A percentile compares a stretch with the other conserved stretches of the same genome.
phyloP scores from a whole-genome alignment of 2,797 vertebrate genomes.

The Trichosurus vulpecula region DNA sequence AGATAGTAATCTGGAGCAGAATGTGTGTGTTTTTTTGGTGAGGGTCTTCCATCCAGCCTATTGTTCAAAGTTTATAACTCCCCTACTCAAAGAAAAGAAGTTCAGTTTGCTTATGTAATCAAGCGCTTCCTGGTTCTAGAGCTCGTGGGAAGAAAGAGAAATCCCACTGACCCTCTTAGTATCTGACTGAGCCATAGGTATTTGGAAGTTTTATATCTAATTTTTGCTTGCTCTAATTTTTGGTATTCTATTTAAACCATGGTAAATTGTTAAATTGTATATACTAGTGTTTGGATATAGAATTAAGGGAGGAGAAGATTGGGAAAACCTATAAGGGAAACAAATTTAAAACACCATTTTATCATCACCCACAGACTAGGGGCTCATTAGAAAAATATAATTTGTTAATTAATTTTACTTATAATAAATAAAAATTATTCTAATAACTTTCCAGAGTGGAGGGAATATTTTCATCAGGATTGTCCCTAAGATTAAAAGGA shows the following conservation, averaged over 20 bases:
- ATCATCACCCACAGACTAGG: not conserved
- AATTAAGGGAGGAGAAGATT: not conserved
- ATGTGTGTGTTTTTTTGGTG: not conserved
- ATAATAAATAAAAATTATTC: not conserved
- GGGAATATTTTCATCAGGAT: not conserved
- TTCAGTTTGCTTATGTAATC: not conserved
- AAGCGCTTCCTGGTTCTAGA: too few species aligned
- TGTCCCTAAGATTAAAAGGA: not conserved
- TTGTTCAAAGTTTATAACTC: not conserved
- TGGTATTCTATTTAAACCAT: not conserved
- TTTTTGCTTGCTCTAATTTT: not conserved
- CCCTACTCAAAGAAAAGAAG: too few species aligned
- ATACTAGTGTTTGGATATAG: not conserved
- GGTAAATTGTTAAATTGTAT: not conserved
- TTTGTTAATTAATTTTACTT: not conserved
- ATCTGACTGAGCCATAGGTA: not conserved
- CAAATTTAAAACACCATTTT: not conserved
- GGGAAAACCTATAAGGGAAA: not conserved
- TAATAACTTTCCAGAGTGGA: not conserved
- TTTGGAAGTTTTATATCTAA: not conserved
- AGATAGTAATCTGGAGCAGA: not conserved
- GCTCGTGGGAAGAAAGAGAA: not conserved
- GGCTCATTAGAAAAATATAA: not conserved
- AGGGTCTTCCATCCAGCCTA: not conserved
- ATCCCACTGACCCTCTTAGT: not conserved